Evolutionary conservation across 2,888 invertebrate genomes (phyloP), one percentile per base, ranked within the genome.

Genomic region (Phyllotreta striolata): DNA sequence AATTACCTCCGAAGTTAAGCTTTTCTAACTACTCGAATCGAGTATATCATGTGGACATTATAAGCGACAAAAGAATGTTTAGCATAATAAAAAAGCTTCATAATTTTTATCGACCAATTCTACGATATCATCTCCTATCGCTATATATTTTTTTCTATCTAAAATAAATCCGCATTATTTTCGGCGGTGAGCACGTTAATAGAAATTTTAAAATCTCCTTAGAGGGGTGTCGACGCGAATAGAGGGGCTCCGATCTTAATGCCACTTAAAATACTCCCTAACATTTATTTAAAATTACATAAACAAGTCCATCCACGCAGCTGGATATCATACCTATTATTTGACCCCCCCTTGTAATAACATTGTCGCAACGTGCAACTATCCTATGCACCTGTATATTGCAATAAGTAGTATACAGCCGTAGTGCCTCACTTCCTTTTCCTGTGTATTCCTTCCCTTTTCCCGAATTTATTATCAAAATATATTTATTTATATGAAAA

Each of bases 251-350:
- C 37, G 52, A 46, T 34, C 55, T 62, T 65, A 62, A 65, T 65
- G 43, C 65, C 65, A 65, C 65, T 65, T 58, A 62, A 65, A 65
- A 55, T 62, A 54, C 57, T 55, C 65, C 65, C 65, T 57, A 38
- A 47, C 64, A 52, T 62, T 64, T 61, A 62, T 64, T 64, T 64
- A 49, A 62, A 65, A 65, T 62, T 55, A 55, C 44, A 62, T 58
- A 65, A 65, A 65, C 62, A 65, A 65, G 62, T 62, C 62, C 65
- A 35, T 43, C 60, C 41, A 47, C 65, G 65, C 65, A 65, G 65
- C 65, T 65, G 65, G 65, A 65, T 65, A 65, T 65, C 65, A 62
- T 65, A 65, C 65, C 62, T 47, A 65, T 65, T 65, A 65, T 65
- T 49, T 55, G 40, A 10, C 24, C 39, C 58, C n/a, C 65, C 59